Conservation (phyloP, 2,797 vertebrate genomes). For the Sebastes dallii region DNA sequence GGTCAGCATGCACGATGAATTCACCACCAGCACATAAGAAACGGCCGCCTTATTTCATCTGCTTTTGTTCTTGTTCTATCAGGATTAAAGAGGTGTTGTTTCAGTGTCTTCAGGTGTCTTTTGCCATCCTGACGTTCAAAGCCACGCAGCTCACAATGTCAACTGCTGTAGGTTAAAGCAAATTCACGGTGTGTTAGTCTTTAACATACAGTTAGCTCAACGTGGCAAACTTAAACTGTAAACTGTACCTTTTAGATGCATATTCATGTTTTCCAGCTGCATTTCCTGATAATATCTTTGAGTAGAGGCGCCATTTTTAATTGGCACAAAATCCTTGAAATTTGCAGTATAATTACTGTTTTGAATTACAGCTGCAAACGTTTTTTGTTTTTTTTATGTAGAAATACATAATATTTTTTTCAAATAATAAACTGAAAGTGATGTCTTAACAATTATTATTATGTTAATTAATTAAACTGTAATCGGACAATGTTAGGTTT, state of each 20-base stretch:
- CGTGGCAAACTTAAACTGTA: neutral
- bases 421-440: neutral
- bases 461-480: neutral
- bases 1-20: conserved; percentile 69
- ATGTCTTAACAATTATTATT: neutral
- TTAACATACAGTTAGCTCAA: neutral
- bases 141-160: neutral
- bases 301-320: neutral
- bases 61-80: conserved; percentile 21
- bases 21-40: conserved; percentile 28
- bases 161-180: neutral
- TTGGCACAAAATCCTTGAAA: neutral
- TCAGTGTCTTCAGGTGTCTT: conserved; percentile 6
- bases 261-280: neutral
- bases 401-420: neutral
- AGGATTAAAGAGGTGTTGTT: neutral
- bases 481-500: neutral
- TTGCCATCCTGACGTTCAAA: neutral
- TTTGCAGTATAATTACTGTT: neutral
- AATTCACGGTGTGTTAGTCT: neutral
- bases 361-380: neutral
- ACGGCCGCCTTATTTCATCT: conserved; percentile 33
- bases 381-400: neutral
- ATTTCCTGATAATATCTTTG: neutral
- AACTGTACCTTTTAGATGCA: neutral